Conservation (phyloP, 2,888 invertebrate species). For the Papilio protenor region DNA sequence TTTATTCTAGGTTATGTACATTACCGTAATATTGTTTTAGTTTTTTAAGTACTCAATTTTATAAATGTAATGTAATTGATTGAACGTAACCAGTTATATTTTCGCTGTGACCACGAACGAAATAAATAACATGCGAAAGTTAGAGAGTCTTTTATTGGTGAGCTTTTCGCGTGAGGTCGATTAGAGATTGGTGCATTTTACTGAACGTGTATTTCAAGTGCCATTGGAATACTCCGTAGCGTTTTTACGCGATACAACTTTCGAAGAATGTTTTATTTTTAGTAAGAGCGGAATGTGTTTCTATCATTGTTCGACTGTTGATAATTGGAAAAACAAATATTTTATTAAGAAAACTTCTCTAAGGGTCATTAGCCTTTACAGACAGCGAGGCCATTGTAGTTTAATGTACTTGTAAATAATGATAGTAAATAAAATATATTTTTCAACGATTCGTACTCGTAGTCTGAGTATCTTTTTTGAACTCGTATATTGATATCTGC, state of each 20-base stretch:
- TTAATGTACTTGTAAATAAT: background rate
- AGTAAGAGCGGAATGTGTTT: background rate
- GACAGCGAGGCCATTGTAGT: background rate
- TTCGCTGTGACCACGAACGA: background rate
- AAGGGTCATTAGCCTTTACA: background rate
- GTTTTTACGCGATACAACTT: background rate
- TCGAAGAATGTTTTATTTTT: background rate
- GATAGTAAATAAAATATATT: background rate
- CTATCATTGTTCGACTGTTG: background rate
- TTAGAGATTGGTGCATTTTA: constrained; percentile 1
- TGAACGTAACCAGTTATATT: background rate
- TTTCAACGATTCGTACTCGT: background rate
- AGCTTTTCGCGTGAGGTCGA: background rate
- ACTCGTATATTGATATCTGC: too few relatives aligned
- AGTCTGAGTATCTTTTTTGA: background rate
- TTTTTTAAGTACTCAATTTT: background rate
- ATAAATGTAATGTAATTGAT: background rate
- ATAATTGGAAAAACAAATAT: background rate
- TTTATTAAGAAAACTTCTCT: background rate
- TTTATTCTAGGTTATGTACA: background rate
- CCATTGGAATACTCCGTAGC: background rate
- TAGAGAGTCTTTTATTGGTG: constrained; percentile 3
- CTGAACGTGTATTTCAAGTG: constrained; percentile 11
- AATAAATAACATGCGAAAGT: background rate
- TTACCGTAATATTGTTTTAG: background rate